These are phyloP conservation scores for Cheilosia variabilis DNA, from an alignment of 2,888 invertebrate species.

Conservation along the genomic window DNA sequence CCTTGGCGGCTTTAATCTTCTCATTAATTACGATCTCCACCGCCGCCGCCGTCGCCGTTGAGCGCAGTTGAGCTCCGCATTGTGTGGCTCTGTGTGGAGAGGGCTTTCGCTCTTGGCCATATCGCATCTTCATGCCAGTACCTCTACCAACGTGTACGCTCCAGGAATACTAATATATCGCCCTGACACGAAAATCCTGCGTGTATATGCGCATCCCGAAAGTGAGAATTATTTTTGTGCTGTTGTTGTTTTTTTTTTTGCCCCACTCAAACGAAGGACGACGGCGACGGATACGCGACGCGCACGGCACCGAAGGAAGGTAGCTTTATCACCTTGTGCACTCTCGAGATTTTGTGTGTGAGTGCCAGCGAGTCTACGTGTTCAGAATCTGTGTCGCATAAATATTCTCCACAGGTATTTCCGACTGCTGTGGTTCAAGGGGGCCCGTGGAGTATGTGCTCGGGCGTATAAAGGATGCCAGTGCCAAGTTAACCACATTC, in stretches of 20 bases:
- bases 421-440: conserved; percentile 1
- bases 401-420: conserved; percentile 75
- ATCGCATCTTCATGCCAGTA: conserved; percentile 40
- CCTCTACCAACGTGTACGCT: conserved; percentile 33
- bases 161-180: conserved; percentile 63
- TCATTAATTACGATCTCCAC: conserved; percentile 68
- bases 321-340: conserved; percentile 63
- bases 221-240: conserved; percentile 71
- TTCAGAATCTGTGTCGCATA: conserved; percentile 72
- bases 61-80: conserved; percentile 31
- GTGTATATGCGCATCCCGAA: conserved; percentile 53
- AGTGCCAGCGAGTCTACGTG: conserved; percentile 62
- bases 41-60: background rate
- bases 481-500: conserved; percentile 61
- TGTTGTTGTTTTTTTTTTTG: conserved; percentile 25
- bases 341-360: conserved; percentile 64
- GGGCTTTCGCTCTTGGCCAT: conserved; percentile 15
- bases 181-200: conserved; percentile 45
- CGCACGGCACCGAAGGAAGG: conserved; percentile 13
- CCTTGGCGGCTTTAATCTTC: conserved; percentile 69
- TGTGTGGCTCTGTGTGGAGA: conserved; percentile 5
- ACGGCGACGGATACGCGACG: background rate
- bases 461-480: conserved; percentile 15
- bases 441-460: background rate
- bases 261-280: conserved; percentile 24